phyloP scores from a whole-genome alignment of 1,140 invertebrate genomes.

The Zophobas atratus region DNA sequence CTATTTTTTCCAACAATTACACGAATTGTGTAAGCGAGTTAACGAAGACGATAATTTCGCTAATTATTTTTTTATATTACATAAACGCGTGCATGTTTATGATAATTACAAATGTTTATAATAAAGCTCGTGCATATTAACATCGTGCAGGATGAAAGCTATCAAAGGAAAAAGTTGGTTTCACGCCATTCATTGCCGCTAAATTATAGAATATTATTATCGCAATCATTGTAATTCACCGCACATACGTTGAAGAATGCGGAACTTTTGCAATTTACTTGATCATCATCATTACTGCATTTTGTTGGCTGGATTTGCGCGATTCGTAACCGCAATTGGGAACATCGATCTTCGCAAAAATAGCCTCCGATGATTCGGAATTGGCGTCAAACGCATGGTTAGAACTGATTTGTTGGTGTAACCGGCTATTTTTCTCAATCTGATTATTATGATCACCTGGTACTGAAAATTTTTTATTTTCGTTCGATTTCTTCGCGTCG shows the following conservation, averaged over 20 bases:
- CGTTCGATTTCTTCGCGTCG: background rate
- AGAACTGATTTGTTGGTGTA: no score
- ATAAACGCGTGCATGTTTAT: slow-evolving; percentile 40
- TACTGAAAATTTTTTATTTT: no score
- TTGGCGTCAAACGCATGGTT: no score
- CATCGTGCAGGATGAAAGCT: slow-evolving; percentile 33
- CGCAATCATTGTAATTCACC: slow-evolving; percentile 45
- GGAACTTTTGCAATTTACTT: slow-evolving; percentile 45
- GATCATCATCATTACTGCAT: slow-evolving; percentile 35
- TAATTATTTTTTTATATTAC: slow-evolving; percentile 43
- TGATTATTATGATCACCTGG: no score
- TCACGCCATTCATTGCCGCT: slow-evolving; percentile 41
- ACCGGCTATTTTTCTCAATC: no score
- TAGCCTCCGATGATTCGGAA: no score
- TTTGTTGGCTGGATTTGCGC: background rate
- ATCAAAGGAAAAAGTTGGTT: slow-evolving; percentile 41
- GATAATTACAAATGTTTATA: slow-evolving; percentile 22
- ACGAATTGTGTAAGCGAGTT: slow-evolving; percentile 22
- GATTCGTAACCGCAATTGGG: background rate
- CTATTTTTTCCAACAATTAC: slow-evolving; percentile 26
- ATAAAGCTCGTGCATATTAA: slow-evolving; percentile 36
- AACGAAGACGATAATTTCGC: slow-evolving; percentile 29
- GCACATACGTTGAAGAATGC: slow-evolving; percentile 39
- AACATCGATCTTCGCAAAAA: no score
- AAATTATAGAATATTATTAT: slow-evolving; percentile 45